These are phyloP conservation scores for Aphelenchoides fujianensis DNA, from an alignment of 1,140 invertebrate species.

Conservation along the genomic window DNA sequence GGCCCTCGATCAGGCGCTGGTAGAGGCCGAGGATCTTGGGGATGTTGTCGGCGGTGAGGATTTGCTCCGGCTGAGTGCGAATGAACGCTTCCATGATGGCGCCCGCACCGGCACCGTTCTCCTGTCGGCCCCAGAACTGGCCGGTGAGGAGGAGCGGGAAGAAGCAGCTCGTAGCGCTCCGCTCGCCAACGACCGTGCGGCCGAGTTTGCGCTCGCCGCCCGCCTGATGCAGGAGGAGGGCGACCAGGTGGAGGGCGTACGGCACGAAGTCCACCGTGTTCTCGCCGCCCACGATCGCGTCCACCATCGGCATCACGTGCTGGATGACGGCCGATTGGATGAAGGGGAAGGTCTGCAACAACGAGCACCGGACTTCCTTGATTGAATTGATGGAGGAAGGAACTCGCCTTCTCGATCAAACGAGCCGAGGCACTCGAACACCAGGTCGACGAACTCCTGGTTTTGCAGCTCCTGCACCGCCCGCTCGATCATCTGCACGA, in stretches of 20 bases:
- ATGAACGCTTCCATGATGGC: slow-evolving; percentile 82
- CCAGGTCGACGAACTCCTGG: slow-evolving; percentile 65
- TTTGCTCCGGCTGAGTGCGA: slow-evolving; percentile 18
- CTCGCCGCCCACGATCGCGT: slow-evolving; percentile 38
- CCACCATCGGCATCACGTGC: slow-evolving; percentile 41
- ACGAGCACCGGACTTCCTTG: too few relatives aligned
- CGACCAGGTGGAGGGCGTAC: slow-evolving; percentile 93
- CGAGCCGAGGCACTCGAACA: slow-evolving; percentile 66
- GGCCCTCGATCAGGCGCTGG: slow-evolving; percentile 91
- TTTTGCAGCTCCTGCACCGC: slow-evolving; percentile 64
- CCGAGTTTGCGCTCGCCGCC: slow-evolving; percentile 51
- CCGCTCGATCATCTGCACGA: slow-evolving; percentile 26
- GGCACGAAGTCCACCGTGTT: slow-evolving; percentile 80
- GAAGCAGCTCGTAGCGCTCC: too few relatives aligned
- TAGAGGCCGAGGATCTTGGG: slow-evolving; percentile 83
- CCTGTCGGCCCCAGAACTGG: slow-evolving; percentile 82
- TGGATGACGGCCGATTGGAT: slow-evolving; percentile 23
- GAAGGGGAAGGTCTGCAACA: slow-evolving; percentile 34
- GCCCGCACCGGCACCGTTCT: slow-evolving; percentile 85
- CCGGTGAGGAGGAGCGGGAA: slow-evolving; percentile 83
- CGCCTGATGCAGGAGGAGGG: slow-evolving; percentile 81
- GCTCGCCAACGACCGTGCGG: slow-evolving; percentile 70
- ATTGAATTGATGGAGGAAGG: slow-evolving; percentile 20
- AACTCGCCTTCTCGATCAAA: slow-evolving; percentile 53
- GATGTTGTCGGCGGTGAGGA: slow-evolving; percentile 48